phyloP scores from a whole-genome alignment of 2,888 invertebrate genomes.

The Trissolcus japonicus region DNA sequence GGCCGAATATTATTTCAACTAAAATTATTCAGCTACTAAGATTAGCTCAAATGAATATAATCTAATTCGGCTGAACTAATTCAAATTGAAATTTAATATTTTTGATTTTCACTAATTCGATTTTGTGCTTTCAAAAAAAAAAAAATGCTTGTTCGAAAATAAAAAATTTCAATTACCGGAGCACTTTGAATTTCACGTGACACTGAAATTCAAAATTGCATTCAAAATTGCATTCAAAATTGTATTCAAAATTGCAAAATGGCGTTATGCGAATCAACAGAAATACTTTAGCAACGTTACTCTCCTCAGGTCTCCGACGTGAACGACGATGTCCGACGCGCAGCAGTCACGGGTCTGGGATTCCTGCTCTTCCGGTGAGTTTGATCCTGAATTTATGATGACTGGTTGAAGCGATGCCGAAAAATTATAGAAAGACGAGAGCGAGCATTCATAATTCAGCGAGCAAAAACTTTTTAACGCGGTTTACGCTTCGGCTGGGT shows the following conservation, averaged over 20 bases:
- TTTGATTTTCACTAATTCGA: no score
- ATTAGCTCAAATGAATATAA: no score
- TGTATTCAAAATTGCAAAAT: no score
- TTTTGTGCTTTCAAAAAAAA: no score
- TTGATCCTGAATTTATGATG: constrained; percentile 23
- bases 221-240: background rate
- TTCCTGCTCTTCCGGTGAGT: constrained; percentile 93
- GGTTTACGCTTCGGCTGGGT: constrained; percentile 4
- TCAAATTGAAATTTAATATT: no score
- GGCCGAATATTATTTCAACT: background rate
- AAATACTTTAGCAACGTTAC: constrained; percentile 12
- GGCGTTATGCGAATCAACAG: background rate
- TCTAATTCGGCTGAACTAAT: no score
- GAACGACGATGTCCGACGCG: constrained; percentile 98
- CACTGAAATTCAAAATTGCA: background rate
- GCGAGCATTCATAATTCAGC: constrained; percentile 17
- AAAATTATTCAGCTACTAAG: no score
- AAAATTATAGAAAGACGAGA: constrained; percentile 16
- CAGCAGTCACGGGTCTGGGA: constrained; percentile 98
- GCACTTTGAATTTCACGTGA: background rate
- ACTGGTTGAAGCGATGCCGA: constrained; percentile 19
- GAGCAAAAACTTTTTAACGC: constrained; percentile 20
- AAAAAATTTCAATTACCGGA: no score
- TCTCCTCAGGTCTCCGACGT: constrained; percentile 88
- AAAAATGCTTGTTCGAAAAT: no score